Base-by-base conservation (phyloP, 2,888 invertebrate species). In the Cyclophora punctaria region DNA sequence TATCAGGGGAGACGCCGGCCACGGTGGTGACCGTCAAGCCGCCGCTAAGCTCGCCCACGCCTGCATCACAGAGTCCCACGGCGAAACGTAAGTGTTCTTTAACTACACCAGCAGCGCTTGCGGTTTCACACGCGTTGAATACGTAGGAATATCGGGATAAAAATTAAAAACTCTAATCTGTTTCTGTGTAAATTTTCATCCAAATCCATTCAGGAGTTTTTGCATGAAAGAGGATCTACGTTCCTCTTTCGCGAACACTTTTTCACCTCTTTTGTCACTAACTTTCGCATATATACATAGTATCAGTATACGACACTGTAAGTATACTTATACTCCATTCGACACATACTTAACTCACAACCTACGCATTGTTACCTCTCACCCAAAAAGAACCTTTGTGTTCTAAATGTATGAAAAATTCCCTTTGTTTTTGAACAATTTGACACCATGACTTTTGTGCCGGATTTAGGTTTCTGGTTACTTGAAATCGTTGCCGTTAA, bases 61-160 rank as follows among this genome's bases (percentile, higher is more conserved):
- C 70, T 34, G 63, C 59, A 49, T 57, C 62, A 53, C 62, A 62
- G 55, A 73, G 73, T 58, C 74, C 77, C 20, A 62, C 74, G 49
- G 64, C 67, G 62, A 82, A 78, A 80, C 80, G 84, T 85, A 66
- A 80, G 84, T 82, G 68, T 44, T 48, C 49, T 49, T 55, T 33
- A 49, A 52, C 33, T 52, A 40, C 44, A 50, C 53, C 41, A 45
- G 35, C 20, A 20, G 20, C 20, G 20, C 20, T 20, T 20, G 20
- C 20, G 20, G 20, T 20, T 20, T 20, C 20, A 49, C 44, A 44
- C 45, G 4, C 44, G 2, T 20, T 20, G 20, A 20, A 20, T 20
- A 20, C 20, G 20, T 20, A 20, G 20, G 20, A 20, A 20, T 20
- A 20, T 20, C 20, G 20, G 20, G 20, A 20, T 20, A 20, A 20